Evolutionary conservation across 2,113 vertebrate species (phyloP).

Genomic region (Acanthochromis polyacanthus): DNA sequence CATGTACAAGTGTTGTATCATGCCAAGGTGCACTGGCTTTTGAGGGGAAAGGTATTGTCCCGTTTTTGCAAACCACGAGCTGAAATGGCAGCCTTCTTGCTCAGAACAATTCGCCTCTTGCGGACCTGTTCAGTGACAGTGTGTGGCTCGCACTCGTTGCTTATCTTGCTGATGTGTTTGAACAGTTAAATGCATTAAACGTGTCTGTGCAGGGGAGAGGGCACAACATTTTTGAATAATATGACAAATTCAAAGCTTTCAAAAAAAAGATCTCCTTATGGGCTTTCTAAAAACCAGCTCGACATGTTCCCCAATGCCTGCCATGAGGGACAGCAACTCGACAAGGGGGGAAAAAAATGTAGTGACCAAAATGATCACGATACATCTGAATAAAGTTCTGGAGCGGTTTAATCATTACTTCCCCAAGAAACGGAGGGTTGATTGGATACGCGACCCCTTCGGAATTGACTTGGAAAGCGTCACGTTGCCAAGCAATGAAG

Average conservation of each 20-base stretch:
- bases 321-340: no score
- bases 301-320: no score
- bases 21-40: background rate
- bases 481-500: conserved; percentile 50
- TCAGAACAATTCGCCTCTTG: background rate
- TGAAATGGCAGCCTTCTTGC: background rate
- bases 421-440: no score
- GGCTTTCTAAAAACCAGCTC: no score
- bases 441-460: conserved; percentile 19
- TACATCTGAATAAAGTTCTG: conserved; percentile 9
- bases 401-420: background rate
- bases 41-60: background rate
- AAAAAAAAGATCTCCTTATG: no score
- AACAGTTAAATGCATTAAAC: background rate
- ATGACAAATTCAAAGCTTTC: conserved; percentile 5
- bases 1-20: conserved; percentile 4
- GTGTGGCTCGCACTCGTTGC: background rate
- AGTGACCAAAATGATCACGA: background rate
- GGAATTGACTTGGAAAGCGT: conserved; percentile 11
- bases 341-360: background rate
- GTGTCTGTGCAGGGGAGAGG: background rate
- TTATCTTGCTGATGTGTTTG: background rate
- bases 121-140: background rate
- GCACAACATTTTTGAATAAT: conserved; percentile 9
- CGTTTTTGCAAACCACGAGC: background rate